A percentile compares a stretch with the other conserved stretches of the same genome.
Conservation (phyloP, 1,140 invertebrate genomes). For the Sesamia nonagrioides region DNA sequence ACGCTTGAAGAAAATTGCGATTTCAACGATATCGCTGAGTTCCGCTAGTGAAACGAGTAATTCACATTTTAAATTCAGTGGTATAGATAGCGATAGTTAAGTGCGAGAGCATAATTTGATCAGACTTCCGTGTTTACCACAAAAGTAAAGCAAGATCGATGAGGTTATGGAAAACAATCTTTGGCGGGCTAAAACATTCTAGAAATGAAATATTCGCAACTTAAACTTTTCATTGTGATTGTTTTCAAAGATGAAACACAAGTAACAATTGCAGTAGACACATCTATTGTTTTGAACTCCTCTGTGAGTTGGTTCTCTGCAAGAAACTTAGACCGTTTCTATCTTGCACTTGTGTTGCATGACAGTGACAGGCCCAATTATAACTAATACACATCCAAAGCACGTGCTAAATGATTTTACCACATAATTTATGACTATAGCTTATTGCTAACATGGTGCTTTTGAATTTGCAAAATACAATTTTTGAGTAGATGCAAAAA, state of each 20-base stretch:
- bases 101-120: background rate
- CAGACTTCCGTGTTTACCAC: background rate
- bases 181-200: background rate
- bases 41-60: constrained; percentile 33
- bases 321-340: background rate
- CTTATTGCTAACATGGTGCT: too few relatives aligned
- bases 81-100: constrained; percentile 7
- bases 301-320: too few relatives aligned
- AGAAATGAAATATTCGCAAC: background rate
- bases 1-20: constrained; percentile 47
- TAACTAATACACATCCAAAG: too few relatives aligned
- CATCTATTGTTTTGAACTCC: background rate
- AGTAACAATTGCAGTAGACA: background rate
- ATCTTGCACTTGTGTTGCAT: too few relatives aligned
- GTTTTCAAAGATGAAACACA: background rate
- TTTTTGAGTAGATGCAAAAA: background rate
- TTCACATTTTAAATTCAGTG: constrained; percentile 34
- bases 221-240: background rate
- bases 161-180: background rate
- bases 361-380: too few relatives aligned
- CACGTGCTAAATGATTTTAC: too few relatives aligned
- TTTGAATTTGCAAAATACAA: too few relatives aligned
- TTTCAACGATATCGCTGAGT: constrained; percentile 11
- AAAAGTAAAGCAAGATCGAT: background rate
- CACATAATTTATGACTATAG: too few relatives aligned